phyloP scores from a whole-genome alignment of 2,888 invertebrate species.

The Mythimna lalbum region DNA sequence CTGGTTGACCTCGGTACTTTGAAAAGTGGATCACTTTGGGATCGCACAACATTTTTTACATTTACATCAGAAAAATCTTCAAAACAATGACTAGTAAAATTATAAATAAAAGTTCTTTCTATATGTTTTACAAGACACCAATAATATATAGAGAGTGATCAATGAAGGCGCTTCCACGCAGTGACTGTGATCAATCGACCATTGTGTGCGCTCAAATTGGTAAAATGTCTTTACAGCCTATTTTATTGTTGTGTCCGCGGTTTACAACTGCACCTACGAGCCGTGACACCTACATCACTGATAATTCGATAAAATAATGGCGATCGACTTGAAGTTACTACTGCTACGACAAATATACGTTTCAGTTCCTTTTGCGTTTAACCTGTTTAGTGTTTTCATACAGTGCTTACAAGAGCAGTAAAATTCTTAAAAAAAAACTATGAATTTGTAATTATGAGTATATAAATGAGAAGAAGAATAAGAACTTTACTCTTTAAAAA shows the following conservation, averaged over 20 bases:
- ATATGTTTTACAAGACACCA: constrained; percentile 48
- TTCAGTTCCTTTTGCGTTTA: constrained; percentile 36
- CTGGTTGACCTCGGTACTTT: constrained; percentile 43
- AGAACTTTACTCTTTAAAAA: neutral
- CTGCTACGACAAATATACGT: constrained; percentile 46
- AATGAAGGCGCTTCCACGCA: constrained; percentile 55
- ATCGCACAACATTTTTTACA: too few relatives aligned
- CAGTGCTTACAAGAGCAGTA: neutral
- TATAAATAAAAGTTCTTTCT: constrained; percentile 19
- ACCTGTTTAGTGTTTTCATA: constrained; percentile 36
- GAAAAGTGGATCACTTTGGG: neutral
- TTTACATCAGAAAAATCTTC: constrained; percentile 18
- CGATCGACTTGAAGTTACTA: constrained; percentile 56
- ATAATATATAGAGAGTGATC: constrained; percentile 59
- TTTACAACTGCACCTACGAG: constrained; percentile 60
- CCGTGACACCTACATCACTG: constrained; percentile 66
- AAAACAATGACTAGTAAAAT: neutral
- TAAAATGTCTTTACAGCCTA: constrained; percentile 69
- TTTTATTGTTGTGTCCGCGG: constrained; percentile 63
- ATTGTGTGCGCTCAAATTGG: constrained; percentile 73
- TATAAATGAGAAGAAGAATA: too few relatives aligned
- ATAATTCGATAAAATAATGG: constrained; percentile 67
- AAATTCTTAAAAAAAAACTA: too few relatives aligned
- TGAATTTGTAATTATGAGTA: too few relatives aligned
- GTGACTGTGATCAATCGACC: constrained; percentile 74